Conservation (phyloP, 2,888 invertebrate genomes). For the Lissocephala sabroskyi region DNA sequence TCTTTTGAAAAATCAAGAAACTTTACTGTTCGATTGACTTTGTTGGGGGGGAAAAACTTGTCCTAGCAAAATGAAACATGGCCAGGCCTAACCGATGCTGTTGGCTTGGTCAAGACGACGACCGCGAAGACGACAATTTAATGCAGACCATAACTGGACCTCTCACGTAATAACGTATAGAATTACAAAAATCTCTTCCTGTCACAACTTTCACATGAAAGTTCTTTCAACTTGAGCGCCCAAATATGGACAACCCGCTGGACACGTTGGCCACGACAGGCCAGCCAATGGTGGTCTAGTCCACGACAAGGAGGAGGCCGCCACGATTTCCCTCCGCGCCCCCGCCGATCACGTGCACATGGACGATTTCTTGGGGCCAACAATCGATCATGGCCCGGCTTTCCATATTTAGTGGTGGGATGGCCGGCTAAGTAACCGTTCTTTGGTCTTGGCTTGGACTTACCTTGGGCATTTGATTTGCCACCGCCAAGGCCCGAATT, state of each 20-base stretch:
- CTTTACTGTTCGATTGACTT: too few relatives aligned
- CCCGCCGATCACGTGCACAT: neutral
- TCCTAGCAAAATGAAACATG: too few relatives aligned
- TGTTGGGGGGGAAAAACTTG: too few relatives aligned
- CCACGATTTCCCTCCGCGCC: too few relatives aligned
- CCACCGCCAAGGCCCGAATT: too few relatives aligned
- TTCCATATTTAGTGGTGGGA: slow-evolving; percentile 41
- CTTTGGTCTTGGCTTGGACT: too few relatives aligned
- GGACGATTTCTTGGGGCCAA: slow-evolving; percentile 32
- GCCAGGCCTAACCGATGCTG: too few relatives aligned
- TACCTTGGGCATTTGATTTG: slow-evolving; percentile 48
- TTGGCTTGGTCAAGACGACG: too few relatives aligned
- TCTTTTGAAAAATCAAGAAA: too few relatives aligned
- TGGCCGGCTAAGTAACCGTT: slow-evolving; percentile 16
- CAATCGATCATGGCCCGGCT: slow-evolving; percentile 45
- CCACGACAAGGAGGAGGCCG: neutral
- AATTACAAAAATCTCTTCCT: slow-evolving; percentile 58
- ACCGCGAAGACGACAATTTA: too few relatives aligned
- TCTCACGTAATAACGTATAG: slow-evolving; percentile 63
- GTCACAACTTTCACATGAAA: slow-evolving; percentile 66
- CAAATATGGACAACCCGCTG: slow-evolving; percentile 48
- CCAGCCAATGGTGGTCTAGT: slow-evolving; percentile 9
- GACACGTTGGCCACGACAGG: slow-evolving; percentile 42
- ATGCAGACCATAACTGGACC: slow-evolving; percentile 58
- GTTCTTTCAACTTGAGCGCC: slow-evolving; percentile 65